phyloP scores from a whole-genome alignment of 2,797 vertebrate species.

The Tokudaia tokunoshimensis region DNA sequence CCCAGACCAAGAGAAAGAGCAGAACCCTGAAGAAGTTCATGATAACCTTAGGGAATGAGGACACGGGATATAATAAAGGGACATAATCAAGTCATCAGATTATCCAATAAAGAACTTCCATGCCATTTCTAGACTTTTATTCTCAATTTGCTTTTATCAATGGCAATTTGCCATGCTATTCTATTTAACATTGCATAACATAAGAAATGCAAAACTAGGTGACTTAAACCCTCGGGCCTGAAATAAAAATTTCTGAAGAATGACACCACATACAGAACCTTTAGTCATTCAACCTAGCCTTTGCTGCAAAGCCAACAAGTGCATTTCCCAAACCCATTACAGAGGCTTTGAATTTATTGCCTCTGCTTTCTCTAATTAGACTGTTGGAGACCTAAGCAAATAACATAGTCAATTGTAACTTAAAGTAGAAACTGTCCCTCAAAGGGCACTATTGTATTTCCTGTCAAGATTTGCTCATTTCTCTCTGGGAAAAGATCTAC shows the following conservation, averaged over 20 bases:
- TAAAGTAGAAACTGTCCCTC: conserved; percentile 52
- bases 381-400: conserved; percentile 62
- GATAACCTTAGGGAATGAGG: neutral
- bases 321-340: neutral
- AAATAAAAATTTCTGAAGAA: conserved; percentile 24
- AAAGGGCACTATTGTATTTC: conserved; percentile 39
- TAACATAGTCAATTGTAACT: conserved; percentile 40
- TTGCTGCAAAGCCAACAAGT: neutral
- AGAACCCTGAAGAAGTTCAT: neutral
- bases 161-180: neutral
- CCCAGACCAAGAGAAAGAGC: neutral
- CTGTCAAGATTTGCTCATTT: conserved; percentile 55
- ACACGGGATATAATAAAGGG: neutral
- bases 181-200: neutral
- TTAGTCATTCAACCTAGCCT: neutral
- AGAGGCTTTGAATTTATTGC: conserved; percentile 31
- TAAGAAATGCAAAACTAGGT: neutral
- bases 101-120: neutral
- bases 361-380: conserved; percentile 72
- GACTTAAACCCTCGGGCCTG: neutral
- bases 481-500: conserved; percentile 37
- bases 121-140: neutral
- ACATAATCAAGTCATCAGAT: neutral
- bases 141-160: neutral
- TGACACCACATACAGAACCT: neutral